phyloP scores from a whole-genome alignment of 2,888 invertebrate species.

The Melikaiella ostensackeni region DNA sequence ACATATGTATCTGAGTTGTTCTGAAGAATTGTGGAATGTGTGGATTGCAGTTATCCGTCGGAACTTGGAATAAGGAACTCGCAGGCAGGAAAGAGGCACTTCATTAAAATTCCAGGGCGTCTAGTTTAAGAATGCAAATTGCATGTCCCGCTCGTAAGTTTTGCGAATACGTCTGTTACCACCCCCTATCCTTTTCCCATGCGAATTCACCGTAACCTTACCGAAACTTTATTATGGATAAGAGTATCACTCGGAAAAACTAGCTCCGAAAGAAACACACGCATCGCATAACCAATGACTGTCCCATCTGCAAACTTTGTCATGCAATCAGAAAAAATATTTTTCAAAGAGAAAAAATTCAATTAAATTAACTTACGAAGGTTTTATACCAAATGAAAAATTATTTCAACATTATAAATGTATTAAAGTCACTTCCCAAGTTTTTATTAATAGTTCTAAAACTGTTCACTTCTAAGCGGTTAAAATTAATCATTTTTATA shows the following conservation, averaged over 20 bases:
- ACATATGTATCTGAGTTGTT: no score
- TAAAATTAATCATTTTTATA: no score
- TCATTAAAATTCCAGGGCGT: conserved; percentile 53
- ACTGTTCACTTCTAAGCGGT: no score
- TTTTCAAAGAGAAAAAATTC: neutral
- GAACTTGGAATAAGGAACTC: conserved; percentile 24
- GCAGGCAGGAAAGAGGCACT: conserved; percentile 46
- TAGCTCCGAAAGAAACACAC: neutral
- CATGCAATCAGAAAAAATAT: neutral
- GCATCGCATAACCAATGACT: conserved; percentile 13
- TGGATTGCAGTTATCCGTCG: conserved; percentile 34
- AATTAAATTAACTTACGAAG: neutral
- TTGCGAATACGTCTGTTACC: conserved; percentile 47
- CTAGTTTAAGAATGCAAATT: conserved; percentile 70
- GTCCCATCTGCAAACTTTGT: neutral
- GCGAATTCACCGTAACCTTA: conserved; percentile 54
- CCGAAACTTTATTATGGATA: conserved; percentile 59
- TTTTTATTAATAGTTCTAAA: no score
- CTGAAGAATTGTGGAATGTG: neutral
- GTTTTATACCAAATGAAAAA: no score
- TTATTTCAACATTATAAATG: no score
- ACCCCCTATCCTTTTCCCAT: conserved; percentile 50
- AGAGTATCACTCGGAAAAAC: neutral
- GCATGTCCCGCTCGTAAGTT: conserved; percentile 55
- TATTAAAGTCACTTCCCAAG: no score